These are phyloP conservation scores for Dorcus parallelipipedus DNA, from an alignment of 2,888 invertebrate species.

Conservation along the genomic window DNA sequence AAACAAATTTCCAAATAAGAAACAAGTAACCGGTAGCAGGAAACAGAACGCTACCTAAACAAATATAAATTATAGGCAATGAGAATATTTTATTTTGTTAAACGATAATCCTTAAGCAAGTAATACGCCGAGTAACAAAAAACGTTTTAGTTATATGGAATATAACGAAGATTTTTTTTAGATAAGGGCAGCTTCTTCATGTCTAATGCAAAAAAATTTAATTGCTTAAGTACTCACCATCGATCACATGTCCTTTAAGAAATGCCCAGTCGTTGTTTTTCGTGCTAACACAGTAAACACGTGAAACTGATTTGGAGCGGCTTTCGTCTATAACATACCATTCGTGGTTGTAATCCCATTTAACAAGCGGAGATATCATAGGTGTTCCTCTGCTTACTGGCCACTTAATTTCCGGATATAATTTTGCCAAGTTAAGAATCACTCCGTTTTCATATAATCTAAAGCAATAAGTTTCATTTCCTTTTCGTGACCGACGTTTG, in stretches of 20 bases:
- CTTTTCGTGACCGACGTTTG: too few relatives aligned
- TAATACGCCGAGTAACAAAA: too few relatives aligned
- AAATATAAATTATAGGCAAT: too few relatives aligned
- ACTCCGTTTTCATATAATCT: conserved; percentile 66
- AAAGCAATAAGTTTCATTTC: background rate
- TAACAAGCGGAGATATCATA: conserved; percentile 77
- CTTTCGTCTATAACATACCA: conserved; percentile 67
- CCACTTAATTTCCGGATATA: conserved; percentile 73
- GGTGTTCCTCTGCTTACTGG: conserved; percentile 86
- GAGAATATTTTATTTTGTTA: too few relatives aligned
- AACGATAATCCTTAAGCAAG: too few relatives aligned
- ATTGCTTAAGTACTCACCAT: conserved; percentile 49
- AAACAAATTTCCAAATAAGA: conserved; percentile 55
- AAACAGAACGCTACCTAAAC: conserved; percentile 39
- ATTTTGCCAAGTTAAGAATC: conserved; percentile 67
- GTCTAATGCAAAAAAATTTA: background rate
- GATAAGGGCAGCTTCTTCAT: too few relatives aligned
- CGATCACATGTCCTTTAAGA: conserved; percentile 77
- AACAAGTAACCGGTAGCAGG: conserved; percentile 61
- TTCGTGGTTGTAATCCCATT: conserved; percentile 82
- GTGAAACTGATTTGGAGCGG: conserved; percentile 60
- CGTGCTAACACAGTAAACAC: conserved; percentile 37
- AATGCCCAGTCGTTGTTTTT: conserved; percentile 54
- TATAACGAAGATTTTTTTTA: too few relatives aligned
- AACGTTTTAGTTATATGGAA: too few relatives aligned